A percentile compares a stretch with the other conserved stretches of the same genome.
These are phyloP conservation scores for Lepidocolaptes lacrymiger DNA, from an alignment of 2,797 vertebrate species.

Conservation along the genomic window DNA sequence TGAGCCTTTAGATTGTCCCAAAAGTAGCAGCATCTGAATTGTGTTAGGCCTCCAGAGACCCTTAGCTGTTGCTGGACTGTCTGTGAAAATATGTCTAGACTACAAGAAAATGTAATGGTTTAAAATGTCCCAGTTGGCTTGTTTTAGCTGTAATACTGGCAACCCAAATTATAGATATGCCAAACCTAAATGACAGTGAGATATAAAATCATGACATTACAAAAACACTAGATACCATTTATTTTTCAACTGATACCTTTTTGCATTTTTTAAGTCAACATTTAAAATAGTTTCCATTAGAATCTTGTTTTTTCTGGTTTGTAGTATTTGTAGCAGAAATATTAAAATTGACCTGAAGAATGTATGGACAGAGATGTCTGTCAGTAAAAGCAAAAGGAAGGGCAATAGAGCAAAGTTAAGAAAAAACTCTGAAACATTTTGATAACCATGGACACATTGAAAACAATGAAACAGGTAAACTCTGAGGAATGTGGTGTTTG, in stretches of 20 bases:
- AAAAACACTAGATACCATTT: not conserved
- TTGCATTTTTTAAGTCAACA: not conserved
- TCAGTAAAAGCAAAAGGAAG: not conserved
- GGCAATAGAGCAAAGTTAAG: not conserved
- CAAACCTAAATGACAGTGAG: not conserved
- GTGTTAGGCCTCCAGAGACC: not conserved
- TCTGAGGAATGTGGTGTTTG: not conserved
- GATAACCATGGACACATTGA: not conserved
- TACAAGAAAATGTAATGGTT: not conserved
- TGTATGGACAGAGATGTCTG: not conserved
- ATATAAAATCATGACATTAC: not conserved
- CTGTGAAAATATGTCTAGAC: not conserved
- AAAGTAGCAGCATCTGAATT: not conserved
- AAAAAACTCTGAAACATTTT: accelerated
- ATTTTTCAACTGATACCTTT: not conserved
- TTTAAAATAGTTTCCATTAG: not conserved
- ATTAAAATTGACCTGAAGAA: not conserved
- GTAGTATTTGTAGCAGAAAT: not conserved
- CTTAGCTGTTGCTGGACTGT: not conserved
- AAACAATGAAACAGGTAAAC: not conserved
- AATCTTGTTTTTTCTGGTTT: not conserved
- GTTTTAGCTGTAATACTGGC: not conserved
- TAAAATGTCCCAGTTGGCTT: not conserved
- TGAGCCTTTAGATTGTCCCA: not conserved
- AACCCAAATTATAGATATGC: not conserved